Base-by-base conservation (phyloP, 1,140 invertebrate genomes). In the Globodera ellingtonae region DNA sequence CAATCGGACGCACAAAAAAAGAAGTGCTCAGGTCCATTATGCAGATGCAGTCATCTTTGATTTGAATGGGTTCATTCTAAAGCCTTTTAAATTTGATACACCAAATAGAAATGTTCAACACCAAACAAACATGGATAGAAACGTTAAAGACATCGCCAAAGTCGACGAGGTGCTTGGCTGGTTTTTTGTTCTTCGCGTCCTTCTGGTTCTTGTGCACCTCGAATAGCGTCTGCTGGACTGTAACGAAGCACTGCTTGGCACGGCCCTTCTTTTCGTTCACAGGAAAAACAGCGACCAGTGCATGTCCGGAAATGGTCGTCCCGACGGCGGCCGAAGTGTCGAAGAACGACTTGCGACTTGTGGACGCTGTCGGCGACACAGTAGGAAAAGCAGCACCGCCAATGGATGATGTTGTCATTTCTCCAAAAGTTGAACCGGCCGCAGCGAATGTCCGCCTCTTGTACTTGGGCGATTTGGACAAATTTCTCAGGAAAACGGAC, bases 131-230 rank as follows among this genome's bases (percentile, higher is more conserved):
- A n/a, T 74, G 67, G 24, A 79, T 77, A 18, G 62, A 81, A n/a
- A 81, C 48, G 65, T 81, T 81, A 48, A 79, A 79, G 6, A 79
- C 78, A 59, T 78, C 71, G 13, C 59, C 76, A 59, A 82, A 46
- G 15, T 80, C 72, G 62, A 81, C 59, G n/a, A 81, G 70, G 59
- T 81, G 67, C 35, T 81, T 81, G 8, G 80, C 59, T 13, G 62
- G 48, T 59, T 81, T 81, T 47, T 73, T 73, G 18, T 70, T 72
- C 13, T 67, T 56, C 18, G 72, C 69, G 46, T 81, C 80, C 44
- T 81, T 81, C 62, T 81, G 80, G 5, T 24, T 81, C 50, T 80
- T 81, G 66, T 81, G 78, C 9, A 81, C 66, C 44, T 81, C 80
- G 72, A 81, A 73, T 67, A 81, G 47, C 59, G 80, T 78, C n/a